Conservation (phyloP, 2,888 invertebrate genomes). For the Chloroclystis v-ata region DNA sequence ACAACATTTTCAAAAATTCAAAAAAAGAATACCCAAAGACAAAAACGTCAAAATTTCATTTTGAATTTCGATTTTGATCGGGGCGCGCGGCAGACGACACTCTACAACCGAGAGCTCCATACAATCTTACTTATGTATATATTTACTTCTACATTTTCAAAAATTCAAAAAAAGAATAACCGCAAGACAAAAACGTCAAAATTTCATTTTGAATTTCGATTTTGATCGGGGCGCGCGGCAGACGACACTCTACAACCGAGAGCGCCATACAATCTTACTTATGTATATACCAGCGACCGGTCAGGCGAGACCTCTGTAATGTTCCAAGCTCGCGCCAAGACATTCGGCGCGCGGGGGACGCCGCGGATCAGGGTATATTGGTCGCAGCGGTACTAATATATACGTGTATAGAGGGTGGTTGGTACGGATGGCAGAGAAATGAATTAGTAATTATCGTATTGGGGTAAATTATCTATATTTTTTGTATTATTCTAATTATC, state of each 20-base stretch:
- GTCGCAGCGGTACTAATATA: slow-evolving; percentile 74
- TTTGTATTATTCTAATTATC: too few species aligned
- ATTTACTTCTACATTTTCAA: too few species aligned
- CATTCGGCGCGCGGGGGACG: slow-evolving; percentile 44
- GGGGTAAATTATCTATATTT: not conserved
- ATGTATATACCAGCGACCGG: slow-evolving; percentile 58
- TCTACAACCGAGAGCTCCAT: slow-evolving; percentile 59
- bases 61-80: slow-evolving; percentile 72
- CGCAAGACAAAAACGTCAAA: slow-evolving; percentile 45
- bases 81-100: slow-evolving; percentile 72
- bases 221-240: slow-evolving; percentile 71
- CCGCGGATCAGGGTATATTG: slow-evolving; percentile 50
- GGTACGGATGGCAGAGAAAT: slow-evolving; percentile 50
- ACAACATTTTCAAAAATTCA: too few species aligned
- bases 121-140: slow-evolving; percentile 64
- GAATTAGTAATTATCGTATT: slow-evolving; percentile 24
- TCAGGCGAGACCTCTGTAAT: slow-evolving; percentile 44
- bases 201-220: slow-evolving; percentile 65
- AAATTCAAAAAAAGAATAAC: not conserved
- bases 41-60: slow-evolving; percentile 57
- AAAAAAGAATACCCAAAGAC: not conserved
- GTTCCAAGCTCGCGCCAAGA: slow-evolving; percentile 45
- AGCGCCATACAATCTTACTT: slow-evolving; percentile 61
- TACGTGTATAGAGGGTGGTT: slow-evolving; percentile 63
- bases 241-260: slow-evolving; percentile 68